Evolutionary conservation across 2,888 invertebrate species (phyloP).

Genomic region (Cartodere bifasciata): DNA sequence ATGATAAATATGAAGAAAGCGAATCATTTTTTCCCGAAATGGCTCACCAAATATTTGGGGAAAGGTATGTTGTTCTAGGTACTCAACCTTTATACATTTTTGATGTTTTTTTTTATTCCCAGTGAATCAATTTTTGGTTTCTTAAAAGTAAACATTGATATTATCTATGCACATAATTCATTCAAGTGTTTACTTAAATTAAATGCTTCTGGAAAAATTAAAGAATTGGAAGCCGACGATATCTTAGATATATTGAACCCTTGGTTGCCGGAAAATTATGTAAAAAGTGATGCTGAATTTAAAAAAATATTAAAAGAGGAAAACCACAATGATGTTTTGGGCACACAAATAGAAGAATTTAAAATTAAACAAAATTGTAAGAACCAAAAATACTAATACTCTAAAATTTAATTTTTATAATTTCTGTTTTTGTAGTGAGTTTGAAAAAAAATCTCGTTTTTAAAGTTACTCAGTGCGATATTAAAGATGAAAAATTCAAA

Average conservation of each 20-base stretch:
- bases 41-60: slow-evolving; percentile 2
- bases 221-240: slow-evolving; percentile 33
- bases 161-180: slow-evolving; percentile 25
- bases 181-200: slow-evolving; percentile 59
- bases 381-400: slow-evolving; percentile 40
- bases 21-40: not conserved
- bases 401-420: slow-evolving; percentile 6
- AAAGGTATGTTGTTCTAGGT: slow-evolving; percentile 1
- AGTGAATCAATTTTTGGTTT: slow-evolving; percentile 90
- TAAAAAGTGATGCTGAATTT: slow-evolving; percentile 20
- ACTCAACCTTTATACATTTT: slow-evolving; percentile 28
- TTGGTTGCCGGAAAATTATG: slow-evolving; percentile 28
- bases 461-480: slow-evolving; percentile 71
- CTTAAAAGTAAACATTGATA: slow-evolving; percentile 51
- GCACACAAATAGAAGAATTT: slow-evolving; percentile 21
- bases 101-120: slow-evolving; percentile 13
- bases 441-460: too few relatives aligned
- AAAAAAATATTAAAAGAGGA: slow-evolving; percentile 19
- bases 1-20: not conserved
- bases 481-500: slow-evolving; percentile 57
- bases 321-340: slow-evolving; percentile 24
- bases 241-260: slow-evolving; percentile 21
- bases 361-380: slow-evolving; percentile 2
- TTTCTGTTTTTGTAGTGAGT: slow-evolving; percentile 7
- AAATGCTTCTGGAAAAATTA: slow-evolving; percentile 53